These are phyloP conservation scores for Chelonus formosanus DNA, from an alignment of 2,888 invertebrate species.

Conservation along the genomic window DNA sequence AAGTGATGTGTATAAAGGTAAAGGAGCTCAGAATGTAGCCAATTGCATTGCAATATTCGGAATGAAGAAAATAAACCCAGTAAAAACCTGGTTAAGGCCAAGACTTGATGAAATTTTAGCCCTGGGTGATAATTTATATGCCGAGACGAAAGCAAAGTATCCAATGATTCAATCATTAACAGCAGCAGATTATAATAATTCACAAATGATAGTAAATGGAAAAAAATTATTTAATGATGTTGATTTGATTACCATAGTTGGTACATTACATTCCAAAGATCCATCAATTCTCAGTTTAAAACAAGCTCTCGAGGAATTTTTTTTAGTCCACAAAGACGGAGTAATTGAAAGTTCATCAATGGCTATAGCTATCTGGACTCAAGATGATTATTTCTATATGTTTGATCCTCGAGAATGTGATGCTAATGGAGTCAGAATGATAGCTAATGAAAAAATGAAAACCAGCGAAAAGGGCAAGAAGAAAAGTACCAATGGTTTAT, in stretches of 20 bases:
- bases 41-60: conserved; percentile 54
- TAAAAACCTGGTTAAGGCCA: conserved; percentile 54
- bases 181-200: conserved; percentile 50
- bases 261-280: conserved; percentile 53
- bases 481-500: conserved; percentile 27
- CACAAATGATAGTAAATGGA: conserved; percentile 45
- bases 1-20: conserved; percentile 52
- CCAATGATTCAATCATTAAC: conserved; percentile 51
- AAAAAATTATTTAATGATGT: conserved; percentile 50
- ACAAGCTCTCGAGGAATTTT: conserved; percentile 55
- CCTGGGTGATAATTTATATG: conserved; percentile 50
- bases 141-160: conserved; percentile 45
- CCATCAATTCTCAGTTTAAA: conserved; percentile 50
- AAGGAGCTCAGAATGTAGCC: conserved; percentile 53
- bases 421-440: conserved; percentile 42
- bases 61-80: conserved; percentile 51
- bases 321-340: conserved; percentile 51
- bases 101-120: conserved; percentile 54
- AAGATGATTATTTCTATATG: conserved; percentile 69
- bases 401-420: conserved; percentile 70
- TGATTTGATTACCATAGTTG: conserved; percentile 53
- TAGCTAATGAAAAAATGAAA: conserved; percentile 51
- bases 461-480: conserved; percentile 29
- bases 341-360: conserved; percentile 53
- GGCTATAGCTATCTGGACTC: conserved; percentile 69